Evolutionary conservation across 2,888 invertebrate genomes (phyloP), one percentile per base, ranked within the genome.

Genomic region (Melieria crassipennis): DNA sequence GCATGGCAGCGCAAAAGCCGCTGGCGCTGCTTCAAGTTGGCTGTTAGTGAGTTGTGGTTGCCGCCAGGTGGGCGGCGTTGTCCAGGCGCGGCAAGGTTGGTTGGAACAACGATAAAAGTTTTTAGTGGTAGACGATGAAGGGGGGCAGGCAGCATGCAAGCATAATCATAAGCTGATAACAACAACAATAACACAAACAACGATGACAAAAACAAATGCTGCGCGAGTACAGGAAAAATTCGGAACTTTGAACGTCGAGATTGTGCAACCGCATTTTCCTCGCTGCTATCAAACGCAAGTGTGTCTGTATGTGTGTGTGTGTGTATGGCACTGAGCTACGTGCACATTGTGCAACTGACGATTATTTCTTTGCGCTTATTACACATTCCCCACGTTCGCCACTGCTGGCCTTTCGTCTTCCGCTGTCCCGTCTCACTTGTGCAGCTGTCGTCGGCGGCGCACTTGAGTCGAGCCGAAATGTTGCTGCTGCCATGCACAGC

Each of bases 221-320:
- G 30, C 30, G 30, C 30, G 3, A 30, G 30, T 30, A 30, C 30
- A 30, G 30, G 30, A 30, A 30, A 30, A 30, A 30, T 30, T 30
- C 30, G 30, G 30, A 30, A 30, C 30, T 30, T 30, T 30, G 75
- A 73, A 78, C 75, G 72, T 74, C 70, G 70, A 75, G 78, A 78
- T 79, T 80, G 79, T 76, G 75, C 79, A 78, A 79, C 81, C 80
- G 75, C 80, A 82, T 78, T 76, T 78, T 78, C 78, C 71, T 73
- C 73, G 52, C 42, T 58, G 16, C 58, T 30, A 30, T 30, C 30
- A 30, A 30, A 2, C 30, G 30, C 30, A 30, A 30, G 30, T 30
- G 30, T 30, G 30, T 30, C 2, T 30, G 30, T 30, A 30, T 30
- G 30, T 30, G 30, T 30, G 30, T 30, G 16, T 30, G 30, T 30